Evolutionary conservation across 2,113 vertebrate species (phyloP).

Genomic region (Lampris incognitus): DNA sequence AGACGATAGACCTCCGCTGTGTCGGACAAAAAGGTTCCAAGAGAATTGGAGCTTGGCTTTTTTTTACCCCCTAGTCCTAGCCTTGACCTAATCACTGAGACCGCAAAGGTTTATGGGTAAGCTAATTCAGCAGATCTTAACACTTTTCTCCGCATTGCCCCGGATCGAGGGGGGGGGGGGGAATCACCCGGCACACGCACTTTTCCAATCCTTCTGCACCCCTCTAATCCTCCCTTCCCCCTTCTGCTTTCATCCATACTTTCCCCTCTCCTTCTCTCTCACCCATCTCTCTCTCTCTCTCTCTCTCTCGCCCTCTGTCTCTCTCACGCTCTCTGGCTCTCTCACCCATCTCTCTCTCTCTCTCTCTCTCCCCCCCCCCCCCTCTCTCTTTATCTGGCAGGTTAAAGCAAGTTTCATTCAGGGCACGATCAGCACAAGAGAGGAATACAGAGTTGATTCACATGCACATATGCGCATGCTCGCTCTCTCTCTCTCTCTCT

Average conservation of each 20-base stretch:
- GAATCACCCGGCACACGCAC: conserved; percentile 69
- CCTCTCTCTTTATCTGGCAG: conserved; percentile 44
- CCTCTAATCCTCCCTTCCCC: conserved; percentile 72
- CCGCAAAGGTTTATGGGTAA: conserved; percentile 72
- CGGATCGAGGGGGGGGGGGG: conserved; percentile 58
- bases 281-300: not conserved
- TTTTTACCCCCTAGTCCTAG: conserved; percentile 51
- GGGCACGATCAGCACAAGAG: conserved; percentile 74
- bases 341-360: conserved; percentile 31
- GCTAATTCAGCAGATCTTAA: conserved; percentile 81
- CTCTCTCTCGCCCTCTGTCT: not conserved
- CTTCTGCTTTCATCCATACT: conserved; percentile 69
- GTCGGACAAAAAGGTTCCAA: not conserved
- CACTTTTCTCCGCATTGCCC: conserved; percentile 78
- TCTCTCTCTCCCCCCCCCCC: conserved; percentile 4
- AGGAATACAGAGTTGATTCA: conserved; percentile 75
- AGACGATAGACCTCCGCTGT: too few relatives aligned
- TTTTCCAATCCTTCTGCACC: conserved; percentile 75
- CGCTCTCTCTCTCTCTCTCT: not conserved
- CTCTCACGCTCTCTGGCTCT: conserved; percentile 14
- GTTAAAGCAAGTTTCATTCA: conserved; percentile 73
- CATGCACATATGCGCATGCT: conserved; percentile 15
- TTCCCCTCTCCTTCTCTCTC: conserved; percentile 44
- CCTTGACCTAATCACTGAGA: conserved; percentile 65
- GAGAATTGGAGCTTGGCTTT: conserved; percentile 38